Conservation (phyloP, 2,888 invertebrate species). For the Sylvicola cinctus region DNA sequence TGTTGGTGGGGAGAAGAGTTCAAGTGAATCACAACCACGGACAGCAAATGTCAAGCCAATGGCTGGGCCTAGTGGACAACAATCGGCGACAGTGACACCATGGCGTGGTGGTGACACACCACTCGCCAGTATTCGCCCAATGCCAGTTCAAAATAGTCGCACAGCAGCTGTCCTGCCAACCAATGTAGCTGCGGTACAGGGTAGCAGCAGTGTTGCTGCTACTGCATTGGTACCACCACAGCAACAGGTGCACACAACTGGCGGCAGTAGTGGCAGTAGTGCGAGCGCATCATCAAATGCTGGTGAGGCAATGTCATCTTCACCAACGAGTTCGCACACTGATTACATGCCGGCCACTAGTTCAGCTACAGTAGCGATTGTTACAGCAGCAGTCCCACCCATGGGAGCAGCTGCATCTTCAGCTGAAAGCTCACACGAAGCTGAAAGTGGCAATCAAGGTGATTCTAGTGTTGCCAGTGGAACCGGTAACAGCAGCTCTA, state of each 20-base stretch:
- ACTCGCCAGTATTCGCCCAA: constrained; percentile 80
- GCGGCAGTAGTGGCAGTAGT: constrained; percentile 13
- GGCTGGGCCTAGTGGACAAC: constrained; percentile 39
- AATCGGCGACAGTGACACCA: constrained; percentile 33
- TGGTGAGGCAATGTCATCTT: constrained; percentile 35
- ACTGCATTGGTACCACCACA: constrained; percentile 37
- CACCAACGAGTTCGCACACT: constrained; percentile 53
- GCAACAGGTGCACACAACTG: constrained; percentile 36
- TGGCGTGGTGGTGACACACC: constrained; percentile 65
- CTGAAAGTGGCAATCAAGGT: constrained; percentile 21
- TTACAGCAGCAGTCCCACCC: constrained; percentile 46
- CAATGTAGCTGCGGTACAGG: constrained; percentile 18
- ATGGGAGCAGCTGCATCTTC: constrained; percentile 15
- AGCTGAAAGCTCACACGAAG: constrained; percentile 27
- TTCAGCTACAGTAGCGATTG: constrained; percentile 37
- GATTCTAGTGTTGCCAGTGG: constrained; percentile 20
- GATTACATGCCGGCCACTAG: constrained; percentile 77
- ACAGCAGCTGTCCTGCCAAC: constrained; percentile 65
- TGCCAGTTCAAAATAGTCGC: constrained; percentile 48
- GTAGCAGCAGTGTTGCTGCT: constrained; percentile 16
- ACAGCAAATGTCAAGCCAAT: constrained; percentile 92
- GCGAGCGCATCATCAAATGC: constrained; percentile 8
- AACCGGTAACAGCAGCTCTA: constrained; percentile 7
- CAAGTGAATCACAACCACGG: constrained; percentile 38
- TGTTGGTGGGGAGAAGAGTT: constrained; percentile 32